These are phyloP conservation scores for Alexandromys fortis DNA, from an alignment of 2,113 vertebrate species.

Conservation along the genomic window DNA sequence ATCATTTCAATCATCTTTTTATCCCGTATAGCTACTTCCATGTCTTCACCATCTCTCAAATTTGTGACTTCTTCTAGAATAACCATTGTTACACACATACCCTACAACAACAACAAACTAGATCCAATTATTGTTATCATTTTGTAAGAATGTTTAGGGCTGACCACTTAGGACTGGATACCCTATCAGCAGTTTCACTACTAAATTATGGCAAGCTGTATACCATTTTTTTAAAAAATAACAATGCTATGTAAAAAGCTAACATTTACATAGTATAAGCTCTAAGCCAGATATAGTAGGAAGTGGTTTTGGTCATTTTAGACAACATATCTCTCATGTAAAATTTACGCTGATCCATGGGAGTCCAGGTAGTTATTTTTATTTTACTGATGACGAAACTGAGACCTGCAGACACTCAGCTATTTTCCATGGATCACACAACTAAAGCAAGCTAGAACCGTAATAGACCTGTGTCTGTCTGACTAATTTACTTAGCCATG, in stretches of 20 bases:
- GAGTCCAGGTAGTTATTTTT: background rate
- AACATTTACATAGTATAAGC: background rate
- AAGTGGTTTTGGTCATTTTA: background rate
- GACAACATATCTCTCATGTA: background rate
- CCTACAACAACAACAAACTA: background rate
- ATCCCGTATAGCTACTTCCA: background rate
- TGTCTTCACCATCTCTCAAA: background rate
- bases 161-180: background rate
- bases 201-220: background rate
- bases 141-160: background rate
- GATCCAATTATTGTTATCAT: background rate
- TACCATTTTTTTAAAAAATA: background rate
- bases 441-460: background rate
- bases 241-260: background rate
- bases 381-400: slow-evolving; percentile 19
- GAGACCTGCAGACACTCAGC: background rate
- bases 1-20: background rate
- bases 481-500: background rate
- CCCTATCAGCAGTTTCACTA: background rate
- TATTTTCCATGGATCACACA: background rate
- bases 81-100: background rate
- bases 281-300: background rate
- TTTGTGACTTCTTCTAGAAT: background rate
- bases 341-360: background rate
- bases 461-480: background rate